These are phyloP conservation scores for Catotricha subobsoleta DNA, from an alignment of 2,888 invertebrate genomes.

Conservation along the genomic window DNA sequence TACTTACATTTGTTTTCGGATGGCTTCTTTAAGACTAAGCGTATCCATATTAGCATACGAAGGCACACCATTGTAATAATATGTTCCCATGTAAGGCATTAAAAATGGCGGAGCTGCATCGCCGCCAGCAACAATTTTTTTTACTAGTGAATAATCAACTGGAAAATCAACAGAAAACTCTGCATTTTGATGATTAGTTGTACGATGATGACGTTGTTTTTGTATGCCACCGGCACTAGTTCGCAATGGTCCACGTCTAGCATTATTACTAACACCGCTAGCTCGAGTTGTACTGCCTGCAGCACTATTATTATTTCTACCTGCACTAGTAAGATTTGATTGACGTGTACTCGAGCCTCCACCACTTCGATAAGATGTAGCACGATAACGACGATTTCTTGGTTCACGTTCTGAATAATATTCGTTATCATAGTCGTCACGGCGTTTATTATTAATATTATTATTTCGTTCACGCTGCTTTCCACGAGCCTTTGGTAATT, in stretches of 20 bases:
- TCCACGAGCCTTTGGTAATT: conserved; percentile 42
- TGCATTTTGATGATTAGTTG: conserved; percentile 2
- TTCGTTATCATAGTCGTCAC: conserved; percentile 6
- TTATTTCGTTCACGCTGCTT: conserved; percentile 16
- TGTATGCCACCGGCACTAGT: not conserved
- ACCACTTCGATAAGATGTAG: not conserved
- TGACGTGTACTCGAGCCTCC: conserved; percentile 1
- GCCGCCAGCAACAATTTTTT: conserved; percentile 18
- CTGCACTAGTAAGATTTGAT: not conserved
- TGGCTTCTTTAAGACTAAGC: conserved; percentile 56
- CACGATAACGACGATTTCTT: conserved; percentile 2
- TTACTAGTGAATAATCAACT: conserved; percentile 4
- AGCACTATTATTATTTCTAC: not conserved
- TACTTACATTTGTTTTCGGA: conserved; percentile 85
- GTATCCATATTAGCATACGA: conserved; percentile 27
- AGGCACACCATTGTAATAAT: conserved; percentile 27
- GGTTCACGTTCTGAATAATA: conserved; percentile 14
- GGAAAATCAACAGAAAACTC: conserved; percentile 1
- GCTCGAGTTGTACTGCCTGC: not conserved
- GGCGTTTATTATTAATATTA: conserved; percentile 4
- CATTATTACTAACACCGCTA: conserved; percentile 1
- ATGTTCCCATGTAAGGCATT: conserved; percentile 25
- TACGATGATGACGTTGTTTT: not conserved
- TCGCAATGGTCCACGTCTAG: conserved; percentile 1
- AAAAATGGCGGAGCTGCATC: conserved; percentile 13